These are phyloP conservation scores for Phataginus tricuspis DNA, from an alignment of 2,797 vertebrate genomes.

Conservation along the genomic window DNA sequence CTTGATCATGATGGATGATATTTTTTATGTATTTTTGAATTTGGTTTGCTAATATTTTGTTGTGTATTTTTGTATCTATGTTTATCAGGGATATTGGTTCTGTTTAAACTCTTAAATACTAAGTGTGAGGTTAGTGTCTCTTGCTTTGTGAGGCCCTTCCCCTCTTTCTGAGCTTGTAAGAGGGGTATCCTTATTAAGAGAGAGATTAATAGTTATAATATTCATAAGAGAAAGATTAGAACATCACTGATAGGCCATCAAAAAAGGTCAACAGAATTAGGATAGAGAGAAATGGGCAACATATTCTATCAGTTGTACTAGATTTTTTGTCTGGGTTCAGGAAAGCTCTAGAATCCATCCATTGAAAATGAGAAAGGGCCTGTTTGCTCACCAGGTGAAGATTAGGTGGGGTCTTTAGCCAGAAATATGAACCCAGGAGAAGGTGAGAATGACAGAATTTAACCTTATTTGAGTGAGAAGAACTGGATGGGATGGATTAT, in stretches of 20 bases:
- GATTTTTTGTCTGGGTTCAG: background rate
- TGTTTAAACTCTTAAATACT: background rate
- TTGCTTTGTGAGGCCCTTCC: background rate
- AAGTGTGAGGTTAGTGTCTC: background rate
- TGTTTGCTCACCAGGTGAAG: background rate
- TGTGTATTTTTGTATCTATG: too few relatives aligned
- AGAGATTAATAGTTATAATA: background rate
- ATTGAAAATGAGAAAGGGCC: constrained; percentile 11
- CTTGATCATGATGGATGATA: too few relatives aligned
- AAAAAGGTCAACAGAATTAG: background rate
- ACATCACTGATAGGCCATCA: background rate
- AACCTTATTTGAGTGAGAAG: background rate
- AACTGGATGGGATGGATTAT: background rate
- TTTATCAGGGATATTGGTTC: too few relatives aligned
- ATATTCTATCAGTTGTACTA: background rate
- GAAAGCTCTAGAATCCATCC: background rate
- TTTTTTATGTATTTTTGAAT: too few relatives aligned
- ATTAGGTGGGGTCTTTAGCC: background rate
- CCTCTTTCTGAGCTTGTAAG: background rate
- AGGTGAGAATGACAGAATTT: background rate
- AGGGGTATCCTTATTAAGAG: background rate
- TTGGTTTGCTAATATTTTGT: too few relatives aligned
- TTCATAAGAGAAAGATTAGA: background rate
- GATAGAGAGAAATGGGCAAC: background rate
- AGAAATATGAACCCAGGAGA: background rate